A percentile compares a stretch with the other conserved stretches of the same genome.
phyloP scores from a whole-genome alignment of 2,797 vertebrate species.

The Chiloscyllium punctatum region DNA sequence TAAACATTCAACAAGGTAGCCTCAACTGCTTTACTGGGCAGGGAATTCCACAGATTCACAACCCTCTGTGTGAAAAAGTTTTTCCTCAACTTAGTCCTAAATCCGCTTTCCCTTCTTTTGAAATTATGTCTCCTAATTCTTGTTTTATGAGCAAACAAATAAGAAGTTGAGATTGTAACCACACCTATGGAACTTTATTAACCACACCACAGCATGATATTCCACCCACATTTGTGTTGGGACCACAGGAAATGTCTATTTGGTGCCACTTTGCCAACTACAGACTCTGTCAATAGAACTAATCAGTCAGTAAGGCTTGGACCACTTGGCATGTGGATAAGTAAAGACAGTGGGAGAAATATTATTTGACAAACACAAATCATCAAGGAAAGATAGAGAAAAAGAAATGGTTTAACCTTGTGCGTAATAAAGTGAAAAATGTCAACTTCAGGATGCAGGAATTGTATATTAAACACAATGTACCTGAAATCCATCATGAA shows the following conservation, averaged over 20 bases:
- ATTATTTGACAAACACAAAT: neutral
- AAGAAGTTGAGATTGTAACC: neutral
- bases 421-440: neutral
- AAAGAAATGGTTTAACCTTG: neutral
- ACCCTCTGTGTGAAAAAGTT: too few relatives aligned
- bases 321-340: neutral
- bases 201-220: neutral
- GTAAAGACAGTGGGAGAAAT: neutral
- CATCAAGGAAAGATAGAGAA: neutral
- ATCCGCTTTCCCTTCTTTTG: too few relatives aligned
- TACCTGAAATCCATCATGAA: neutral
- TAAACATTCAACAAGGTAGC: too few relatives aligned
- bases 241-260: neutral
- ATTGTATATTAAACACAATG: neutral
- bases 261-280: neutral
- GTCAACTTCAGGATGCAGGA: neutral
- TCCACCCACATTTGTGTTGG: neutral
- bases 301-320: neutral
- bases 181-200: neutral
- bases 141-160: neutral
- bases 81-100: too few relatives aligned
- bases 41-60: too few relatives aligned
- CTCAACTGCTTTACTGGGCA: too few relatives aligned
- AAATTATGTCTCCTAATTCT: neutral
- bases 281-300: neutral